Evolutionary conservation across 2,113 vertebrate genomes (phyloP).

Genomic region (Isurus oxyrinchus): DNA sequence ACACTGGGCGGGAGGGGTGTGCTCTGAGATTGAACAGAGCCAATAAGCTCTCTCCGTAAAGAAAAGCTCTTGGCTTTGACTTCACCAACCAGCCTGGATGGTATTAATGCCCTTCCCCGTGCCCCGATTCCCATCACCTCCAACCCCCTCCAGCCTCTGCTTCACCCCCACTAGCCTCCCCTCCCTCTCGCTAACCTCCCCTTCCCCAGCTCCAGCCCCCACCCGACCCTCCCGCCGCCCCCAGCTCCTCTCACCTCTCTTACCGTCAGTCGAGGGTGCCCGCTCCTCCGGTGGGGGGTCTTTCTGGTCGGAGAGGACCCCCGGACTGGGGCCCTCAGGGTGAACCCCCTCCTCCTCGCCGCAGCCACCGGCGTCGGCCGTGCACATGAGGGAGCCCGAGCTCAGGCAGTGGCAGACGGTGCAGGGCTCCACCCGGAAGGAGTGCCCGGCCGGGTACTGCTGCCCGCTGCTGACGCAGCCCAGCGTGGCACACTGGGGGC

Average conservation of each 20-base stretch:
- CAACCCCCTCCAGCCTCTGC: no score
- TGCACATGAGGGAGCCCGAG: not conserved
- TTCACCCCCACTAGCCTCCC: not conserved
- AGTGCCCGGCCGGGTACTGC: not conserved
- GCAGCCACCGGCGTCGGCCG: not conserved
- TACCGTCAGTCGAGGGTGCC: not conserved
- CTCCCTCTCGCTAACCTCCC: not conserved
- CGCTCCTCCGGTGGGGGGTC: not conserved
- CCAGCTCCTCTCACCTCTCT: not conserved
- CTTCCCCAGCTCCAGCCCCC: fast-evolving
- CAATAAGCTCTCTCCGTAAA: no score
- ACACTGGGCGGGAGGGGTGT: no score
- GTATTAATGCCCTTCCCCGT: no score
- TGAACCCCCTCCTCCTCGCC: not conserved
- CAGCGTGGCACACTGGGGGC: conserved; percentile 3
- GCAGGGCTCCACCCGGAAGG: not conserved
- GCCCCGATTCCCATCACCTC: no score
- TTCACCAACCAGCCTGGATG: no score
- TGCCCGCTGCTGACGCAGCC: conserved; percentile 29
- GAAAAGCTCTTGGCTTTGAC: no score
- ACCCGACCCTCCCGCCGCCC: no score
- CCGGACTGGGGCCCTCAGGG: not conserved
- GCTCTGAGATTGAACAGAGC: no score
- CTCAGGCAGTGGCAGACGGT: conserved; percentile 23
- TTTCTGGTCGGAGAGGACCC: not conserved